Evolutionary conservation across 2,888 invertebrate genomes (phyloP).

Genomic region (Drosophila pegasa): DNA sequence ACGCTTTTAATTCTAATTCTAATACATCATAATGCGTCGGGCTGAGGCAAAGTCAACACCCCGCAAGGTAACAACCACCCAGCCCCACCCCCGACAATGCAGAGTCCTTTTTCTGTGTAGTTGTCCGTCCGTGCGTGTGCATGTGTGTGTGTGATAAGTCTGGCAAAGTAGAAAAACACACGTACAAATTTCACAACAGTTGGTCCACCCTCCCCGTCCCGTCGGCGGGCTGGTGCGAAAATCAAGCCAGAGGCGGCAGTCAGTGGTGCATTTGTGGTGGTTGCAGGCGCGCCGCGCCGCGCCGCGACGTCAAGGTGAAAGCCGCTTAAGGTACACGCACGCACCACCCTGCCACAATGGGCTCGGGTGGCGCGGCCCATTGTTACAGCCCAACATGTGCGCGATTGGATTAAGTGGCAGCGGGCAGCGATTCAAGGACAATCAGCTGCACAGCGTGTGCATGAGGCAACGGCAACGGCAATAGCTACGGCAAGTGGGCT

Average conservation of each 20-base stretch:
- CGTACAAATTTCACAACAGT: conserved; percentile 76
- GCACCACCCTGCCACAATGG: conserved; percentile 30
- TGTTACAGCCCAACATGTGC: conserved; percentile 73
- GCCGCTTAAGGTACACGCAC: conserved; percentile 72
- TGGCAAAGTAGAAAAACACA: conserved; percentile 62
- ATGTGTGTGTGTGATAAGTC: conserved; percentile 75
- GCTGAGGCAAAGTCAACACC: conserved; percentile 56
- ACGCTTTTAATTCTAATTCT: conserved; percentile 82
- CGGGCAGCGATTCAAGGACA: conserved; percentile 73
- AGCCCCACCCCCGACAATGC: background rate
- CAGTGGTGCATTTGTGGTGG: conserved; percentile 39
- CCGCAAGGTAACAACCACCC: conserved; percentile 47
- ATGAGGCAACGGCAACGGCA: conserved; percentile 33
- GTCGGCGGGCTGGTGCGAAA: conserved; percentile 59
- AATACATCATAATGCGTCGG: conserved; percentile 82
- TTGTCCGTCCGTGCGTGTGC: conserved; percentile 52
- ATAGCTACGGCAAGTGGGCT: conserved; percentile 13
- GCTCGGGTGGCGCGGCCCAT: conserved; percentile 30
- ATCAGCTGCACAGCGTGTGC: conserved; percentile 81
- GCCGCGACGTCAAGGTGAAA: conserved; percentile 72
- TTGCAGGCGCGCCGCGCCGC: conserved; percentile 25
- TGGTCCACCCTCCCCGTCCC: conserved; percentile 40
- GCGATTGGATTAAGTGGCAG: conserved; percentile 80
- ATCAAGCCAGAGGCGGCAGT: conserved; percentile 52
- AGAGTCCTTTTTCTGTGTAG: background rate